Evolutionary conservation across 2,888 invertebrate species (phyloP).

Genomic region (Deladenus siricidicola): DNA sequence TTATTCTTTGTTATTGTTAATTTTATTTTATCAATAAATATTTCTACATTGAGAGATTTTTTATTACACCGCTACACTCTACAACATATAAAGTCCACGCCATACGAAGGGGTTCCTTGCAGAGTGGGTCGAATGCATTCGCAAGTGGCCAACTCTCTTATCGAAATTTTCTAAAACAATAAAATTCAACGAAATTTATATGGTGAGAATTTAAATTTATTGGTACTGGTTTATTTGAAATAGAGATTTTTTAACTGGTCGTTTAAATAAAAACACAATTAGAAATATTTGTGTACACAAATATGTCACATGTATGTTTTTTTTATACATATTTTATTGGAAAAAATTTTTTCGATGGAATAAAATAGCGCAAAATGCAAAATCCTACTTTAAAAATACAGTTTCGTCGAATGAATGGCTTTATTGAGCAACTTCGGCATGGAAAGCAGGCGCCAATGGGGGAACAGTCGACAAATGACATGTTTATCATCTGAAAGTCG

Average conservation of each 20-base stretch:
- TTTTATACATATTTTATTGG: too few relatives aligned
- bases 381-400: neutral
- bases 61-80: constrained; percentile 11
- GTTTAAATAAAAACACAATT: too few relatives aligned
- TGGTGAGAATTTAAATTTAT: constrained; percentile 8
- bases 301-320: too few relatives aligned
- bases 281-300: too few relatives aligned
- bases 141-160: constrained; percentile 23
- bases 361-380: neutral
- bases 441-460: constrained; percentile 20
- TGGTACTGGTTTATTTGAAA: neutral
- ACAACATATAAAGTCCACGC: constrained; percentile 30
- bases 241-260: too few relatives aligned
- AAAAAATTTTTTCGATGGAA: neutral
- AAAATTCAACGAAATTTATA: too few relatives aligned
- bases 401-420: constrained; percentile 9
- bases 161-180: constrained; percentile 13
- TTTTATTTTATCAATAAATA: too few relatives aligned
- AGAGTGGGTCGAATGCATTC: constrained; percentile 35
- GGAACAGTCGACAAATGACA: constrained; percentile 22
- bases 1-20: too few relatives aligned
- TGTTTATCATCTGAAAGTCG: neutral
- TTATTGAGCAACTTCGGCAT: constrained; percentile 18
- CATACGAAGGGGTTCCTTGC: constrained; percentile 27
- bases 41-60: neutral